A percentile compares a stretch with the other conserved stretches of the same genome.
Evolutionary conservation across 2,888 invertebrate genomes (phyloP).

Genomic region (Ephialtes manifestator): DNA sequence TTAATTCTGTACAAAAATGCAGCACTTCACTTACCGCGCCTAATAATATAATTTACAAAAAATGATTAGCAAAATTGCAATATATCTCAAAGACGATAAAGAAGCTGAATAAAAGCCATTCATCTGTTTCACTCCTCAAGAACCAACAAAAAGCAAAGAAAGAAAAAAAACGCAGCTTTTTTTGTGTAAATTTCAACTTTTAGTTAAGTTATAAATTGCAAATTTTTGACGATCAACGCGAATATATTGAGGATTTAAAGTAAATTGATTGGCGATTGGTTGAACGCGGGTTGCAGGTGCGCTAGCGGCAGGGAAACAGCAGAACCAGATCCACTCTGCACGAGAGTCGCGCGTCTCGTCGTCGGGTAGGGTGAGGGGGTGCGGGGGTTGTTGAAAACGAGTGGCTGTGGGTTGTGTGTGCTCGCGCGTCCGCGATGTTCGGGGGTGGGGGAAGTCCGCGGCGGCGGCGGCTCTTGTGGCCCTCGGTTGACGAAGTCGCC

Average conservation of each 20-base stretch:
- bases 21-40: too few species aligned
- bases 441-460: constrained; percentile 86
- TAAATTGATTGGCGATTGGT: constrained; percentile 20
- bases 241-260: neutral
- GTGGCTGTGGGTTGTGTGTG: constrained; percentile 50
- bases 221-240: neutral
- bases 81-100: too few species aligned
- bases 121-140: neutral
- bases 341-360: constrained; percentile 55
- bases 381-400: constrained; percentile 55
- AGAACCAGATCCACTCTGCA: constrained; percentile 29
- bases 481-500: constrained; percentile 81
- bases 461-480: constrained; percentile 83
- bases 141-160: neutral
- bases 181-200: neutral
- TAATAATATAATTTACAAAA: too few species aligned
- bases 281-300: constrained; percentile 7
- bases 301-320: neutral
- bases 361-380: constrained; percentile 8
- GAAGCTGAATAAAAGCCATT: too few species aligned
- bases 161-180: too few species aligned
- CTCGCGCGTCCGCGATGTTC: constrained; percentile 56
- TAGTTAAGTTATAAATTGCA: neutral
- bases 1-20: too few species aligned
- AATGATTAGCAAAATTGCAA: too few species aligned